Base-by-base conservation (phyloP, 2,113 vertebrate genomes). In the Callipepla squamata region DNA sequence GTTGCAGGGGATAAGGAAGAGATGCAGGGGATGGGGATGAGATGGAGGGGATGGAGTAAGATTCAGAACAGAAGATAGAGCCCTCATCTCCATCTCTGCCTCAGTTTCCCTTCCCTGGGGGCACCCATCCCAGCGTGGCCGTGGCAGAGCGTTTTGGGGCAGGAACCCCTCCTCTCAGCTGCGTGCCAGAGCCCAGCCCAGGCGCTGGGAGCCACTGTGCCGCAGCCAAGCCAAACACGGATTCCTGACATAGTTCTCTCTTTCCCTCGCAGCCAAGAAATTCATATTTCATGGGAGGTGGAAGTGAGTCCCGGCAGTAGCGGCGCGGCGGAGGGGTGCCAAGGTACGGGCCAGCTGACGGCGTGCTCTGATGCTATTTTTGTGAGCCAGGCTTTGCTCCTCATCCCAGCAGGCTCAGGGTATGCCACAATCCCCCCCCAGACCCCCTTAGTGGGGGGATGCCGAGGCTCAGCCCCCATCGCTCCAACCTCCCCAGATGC, bases 291-390 rank as follows among this genome's bases (percentile, higher is more conserved):
- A 97, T 94, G 96, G 98, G 97, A 97, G 97, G 95, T 97, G 96
- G 95, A 82, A 92, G 96, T 30, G 91, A 76, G 87, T 68, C 62
- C 68, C 95, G 65, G 94, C 96, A 96, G 98, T 96, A 95, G 96
- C 97, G 91, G 93, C 95, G 95, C 90, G 30, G 97, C 94, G 70
- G 97, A 97, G 96, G 57, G 96, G 89, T 94, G 92, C 83, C 96
- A 95, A 97, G 97, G 98, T 98, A 98, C 18, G 96, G 84, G 93
- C 96, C 88, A 76, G 81, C 80, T 98, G 98, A 97, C 97, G 92
- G 96, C 86, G 90, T 77, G 40, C 97, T 83, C 72, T 69, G 42
- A 89, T 97, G 97, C 96, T 97, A 95, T 89, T 97, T 98, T 96
- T 97, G 87, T 94, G 97, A 97, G 90, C 87, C 91, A 84, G 82